Base-by-base conservation (phyloP, 2,888 invertebrate species). In the Oscheius sp. region DNA sequence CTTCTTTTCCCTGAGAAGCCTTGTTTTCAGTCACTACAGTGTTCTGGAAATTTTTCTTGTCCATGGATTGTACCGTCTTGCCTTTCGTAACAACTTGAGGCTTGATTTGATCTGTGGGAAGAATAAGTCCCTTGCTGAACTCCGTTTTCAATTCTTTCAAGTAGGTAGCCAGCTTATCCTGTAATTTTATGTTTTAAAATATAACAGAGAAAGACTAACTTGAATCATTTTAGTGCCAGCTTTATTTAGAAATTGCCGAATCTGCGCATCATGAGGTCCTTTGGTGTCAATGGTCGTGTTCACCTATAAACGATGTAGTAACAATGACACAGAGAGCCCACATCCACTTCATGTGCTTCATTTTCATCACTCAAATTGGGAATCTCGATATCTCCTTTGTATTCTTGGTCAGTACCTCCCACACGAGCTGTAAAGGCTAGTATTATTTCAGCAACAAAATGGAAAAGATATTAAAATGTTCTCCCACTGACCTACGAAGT, bases 361-460 rank as follows among this genome's bases (percentile, higher is more conserved):
- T 98, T 95, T 90, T 99, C 99, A 89, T 99, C 99, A 49, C 96
- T 96, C 59, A 99, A 91, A 91, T 99, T 99, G 1, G 96, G 97
- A 89, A 99, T 94, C 83, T 93, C 93, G 61, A 96, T 91, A 87
- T 93, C 93, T 13, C 98, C 98, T 83, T 90, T 90, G 79, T 90
- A 89, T 45, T 89, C 89, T 56, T 88, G 89, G 64, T 90, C 89
- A 27, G 89, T 89, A 7, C 91, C 91, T 56, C 92, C 92, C 59
- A 92, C 91, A 23, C 93, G 78, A 82, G 68, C 86, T 81, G 72
- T 75, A 81, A 73, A 52, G 21, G 61, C 12, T 49, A 49, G n/a
- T 13, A 49, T n/a, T 49, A n/a, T 49, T 3, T 49, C n/a, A 58
- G 12, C 12, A 9, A n/a, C n/a, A n/a, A n/a, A n/a, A 7, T 9